Evolutionary conservation across 2,888 invertebrate genomes (phyloP).

Genomic region (Sesia apiformis): DNA sequence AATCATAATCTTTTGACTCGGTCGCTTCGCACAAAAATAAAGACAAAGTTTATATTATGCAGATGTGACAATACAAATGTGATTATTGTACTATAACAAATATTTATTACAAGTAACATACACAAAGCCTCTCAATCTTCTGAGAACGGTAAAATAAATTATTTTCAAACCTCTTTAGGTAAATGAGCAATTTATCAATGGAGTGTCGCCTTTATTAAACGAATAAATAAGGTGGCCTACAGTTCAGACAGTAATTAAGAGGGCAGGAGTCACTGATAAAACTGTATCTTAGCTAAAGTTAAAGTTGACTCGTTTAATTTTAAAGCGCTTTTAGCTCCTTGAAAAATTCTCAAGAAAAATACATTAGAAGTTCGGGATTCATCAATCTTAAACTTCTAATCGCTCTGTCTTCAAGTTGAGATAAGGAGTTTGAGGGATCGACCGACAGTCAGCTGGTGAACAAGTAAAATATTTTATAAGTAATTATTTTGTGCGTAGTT

Average conservation of each 20-base stretch:
- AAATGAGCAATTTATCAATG: background rate
- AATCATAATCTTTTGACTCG: too few relatives aligned
- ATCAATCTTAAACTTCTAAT: conserved; percentile 62
- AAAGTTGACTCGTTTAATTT: conserved; percentile 30
- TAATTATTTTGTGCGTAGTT: too few relatives aligned
- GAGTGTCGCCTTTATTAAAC: background rate
- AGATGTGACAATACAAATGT: too few relatives aligned
- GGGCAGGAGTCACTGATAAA: conserved; percentile 7
- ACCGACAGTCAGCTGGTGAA: background rate
- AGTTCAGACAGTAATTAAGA: background rate
- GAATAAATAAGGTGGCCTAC: background rate
- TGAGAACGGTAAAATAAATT: background rate
- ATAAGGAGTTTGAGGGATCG: conserved; percentile 27
- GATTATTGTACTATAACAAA: too few relatives aligned
- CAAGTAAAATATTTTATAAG: background rate
- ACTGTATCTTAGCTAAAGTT: conserved; percentile 18
- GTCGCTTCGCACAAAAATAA: too few relatives aligned
- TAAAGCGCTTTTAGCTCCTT: conserved; percentile 15
- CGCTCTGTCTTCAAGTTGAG: conserved; percentile 31
- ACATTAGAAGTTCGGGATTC: conserved; percentile 34
- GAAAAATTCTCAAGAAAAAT: conserved; percentile 24
- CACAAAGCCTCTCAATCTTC: too few relatives aligned
- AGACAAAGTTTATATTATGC: too few relatives aligned
- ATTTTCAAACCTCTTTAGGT: background rate
- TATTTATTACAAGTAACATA: too few relatives aligned